Conservation (phyloP, 2,113 vertebrate genomes). For the Numida meleagris region DNA sequence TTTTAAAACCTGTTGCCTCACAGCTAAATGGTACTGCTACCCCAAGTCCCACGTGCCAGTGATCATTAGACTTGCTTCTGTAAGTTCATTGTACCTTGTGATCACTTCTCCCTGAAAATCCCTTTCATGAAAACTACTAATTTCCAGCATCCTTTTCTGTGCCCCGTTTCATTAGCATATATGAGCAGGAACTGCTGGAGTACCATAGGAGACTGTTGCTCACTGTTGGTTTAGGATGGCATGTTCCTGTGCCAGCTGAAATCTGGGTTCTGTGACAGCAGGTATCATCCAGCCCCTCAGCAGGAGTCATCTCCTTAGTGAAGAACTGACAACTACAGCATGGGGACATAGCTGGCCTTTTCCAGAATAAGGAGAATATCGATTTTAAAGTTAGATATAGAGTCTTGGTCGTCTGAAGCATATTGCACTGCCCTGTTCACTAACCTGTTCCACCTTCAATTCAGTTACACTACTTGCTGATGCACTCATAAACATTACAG, state of each 20-base stretch:
- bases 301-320: not conserved
- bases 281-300: not conserved
- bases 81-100: not conserved
- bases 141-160: not conserved
- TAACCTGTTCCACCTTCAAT: not conserved
- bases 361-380: not conserved
- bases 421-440: not conserved
- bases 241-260: not conserved
- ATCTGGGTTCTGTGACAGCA: not conserved
- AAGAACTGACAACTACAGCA: not conserved
- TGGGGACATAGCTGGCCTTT: not conserved
- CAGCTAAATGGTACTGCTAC: not conserved
- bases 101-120: not conserved
- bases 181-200: not conserved
- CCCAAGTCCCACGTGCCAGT: not conserved
- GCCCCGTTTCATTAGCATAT: not conserved
- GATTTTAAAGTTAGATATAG: not conserved
- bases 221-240: not conserved
- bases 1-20: not conserved
- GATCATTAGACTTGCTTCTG: not conserved
- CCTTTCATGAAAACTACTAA: not conserved
- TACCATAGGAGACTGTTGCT: not conserved
- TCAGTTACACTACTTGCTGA: not conserved
- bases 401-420: not conserved
- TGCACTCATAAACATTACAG: constrained; percentile 36